These are phyloP conservation scores for Pseudopipra pipra DNA, from an alignment of 2,113 vertebrate genomes.

Conservation along the genomic window DNA sequence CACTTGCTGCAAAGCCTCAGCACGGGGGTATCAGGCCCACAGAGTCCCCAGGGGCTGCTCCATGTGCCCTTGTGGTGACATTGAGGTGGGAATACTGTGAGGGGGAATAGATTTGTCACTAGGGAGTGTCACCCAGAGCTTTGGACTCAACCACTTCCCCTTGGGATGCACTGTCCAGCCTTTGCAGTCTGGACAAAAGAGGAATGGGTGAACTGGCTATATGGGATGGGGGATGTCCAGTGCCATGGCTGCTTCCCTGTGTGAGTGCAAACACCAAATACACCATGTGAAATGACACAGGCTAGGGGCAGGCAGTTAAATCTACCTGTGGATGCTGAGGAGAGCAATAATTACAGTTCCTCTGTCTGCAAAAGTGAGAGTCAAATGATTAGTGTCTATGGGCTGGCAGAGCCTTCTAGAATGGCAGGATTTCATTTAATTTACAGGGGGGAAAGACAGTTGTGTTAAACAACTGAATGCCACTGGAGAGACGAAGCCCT, in stretches of 20 bases:
- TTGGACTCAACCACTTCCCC: not conserved
- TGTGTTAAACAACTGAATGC: not conserved
- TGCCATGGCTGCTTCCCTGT: fast-evolving
- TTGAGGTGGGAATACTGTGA: not conserved
- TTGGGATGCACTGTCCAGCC: not conserved
- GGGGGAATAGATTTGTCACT: not conserved
- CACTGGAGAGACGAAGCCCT: not conserved
- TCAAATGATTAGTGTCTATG: not conserved
- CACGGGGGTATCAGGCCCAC: not conserved
- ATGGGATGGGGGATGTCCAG: not conserved
- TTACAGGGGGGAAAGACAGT: not conserved
- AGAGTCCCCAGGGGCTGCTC: not conserved
- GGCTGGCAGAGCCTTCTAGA: not conserved
- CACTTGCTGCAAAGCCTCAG: not conserved
- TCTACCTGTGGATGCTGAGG: not conserved
- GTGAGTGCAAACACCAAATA: not conserved
- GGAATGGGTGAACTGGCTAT: not conserved
- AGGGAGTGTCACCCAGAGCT: not conserved
- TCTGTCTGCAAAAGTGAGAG: not conserved
- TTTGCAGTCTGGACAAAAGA: not conserved
- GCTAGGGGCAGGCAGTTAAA: not conserved
- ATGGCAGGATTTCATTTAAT: not conserved
- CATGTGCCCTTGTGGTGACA: conserved; percentile 45
- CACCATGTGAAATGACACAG: not conserved
- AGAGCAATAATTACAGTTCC: not conserved